Conservation (phyloP, 2,888 invertebrate species). For the Trichogramma evanescens region DNA sequence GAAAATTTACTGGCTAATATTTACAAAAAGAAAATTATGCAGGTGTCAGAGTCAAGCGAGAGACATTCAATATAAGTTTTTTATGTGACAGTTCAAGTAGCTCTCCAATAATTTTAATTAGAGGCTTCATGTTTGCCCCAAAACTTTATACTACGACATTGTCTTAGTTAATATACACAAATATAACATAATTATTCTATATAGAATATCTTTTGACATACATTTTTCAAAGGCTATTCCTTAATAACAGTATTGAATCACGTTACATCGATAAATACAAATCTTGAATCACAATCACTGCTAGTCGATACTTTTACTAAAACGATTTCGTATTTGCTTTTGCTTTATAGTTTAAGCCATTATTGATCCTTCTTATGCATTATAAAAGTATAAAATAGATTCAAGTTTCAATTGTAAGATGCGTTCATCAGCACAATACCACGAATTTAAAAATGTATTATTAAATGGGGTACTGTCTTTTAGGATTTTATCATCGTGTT, state of each 20-base stretch:
- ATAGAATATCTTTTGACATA: constrained; percentile 19
- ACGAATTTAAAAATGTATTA: too few species aligned
- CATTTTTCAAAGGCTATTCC: constrained; percentile 25
- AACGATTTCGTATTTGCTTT: too few species aligned
- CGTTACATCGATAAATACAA: constrained; percentile 39
- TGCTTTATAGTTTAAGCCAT: too few species aligned
- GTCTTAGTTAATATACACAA: constrained; percentile 11
- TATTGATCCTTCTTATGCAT: constrained; percentile 13
- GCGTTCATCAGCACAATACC: too few species aligned
- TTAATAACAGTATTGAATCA: constrained; percentile 31
- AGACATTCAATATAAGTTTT: too few species aligned
- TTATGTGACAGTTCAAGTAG: too few species aligned
- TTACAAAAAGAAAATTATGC: constrained; percentile 14
- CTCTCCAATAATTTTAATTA: too few species aligned
- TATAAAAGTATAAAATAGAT: constrained; percentile 47
- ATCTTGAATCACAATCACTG: constrained; percentile 35
- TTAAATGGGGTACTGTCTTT: too few species aligned
- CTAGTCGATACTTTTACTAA: constrained; percentile 10
- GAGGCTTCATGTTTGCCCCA: too few species aligned
- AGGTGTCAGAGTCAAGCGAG: not conserved
- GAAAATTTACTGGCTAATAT: constrained; percentile 11
- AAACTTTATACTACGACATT: too few species aligned
- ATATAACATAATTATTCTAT: constrained; percentile 13
- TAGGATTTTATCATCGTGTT: too few species aligned
- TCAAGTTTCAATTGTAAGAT: too few species aligned